Conservation (phyloP, 1,140 invertebrate genomes). For the Lepidotrigona ventralis region DNA sequence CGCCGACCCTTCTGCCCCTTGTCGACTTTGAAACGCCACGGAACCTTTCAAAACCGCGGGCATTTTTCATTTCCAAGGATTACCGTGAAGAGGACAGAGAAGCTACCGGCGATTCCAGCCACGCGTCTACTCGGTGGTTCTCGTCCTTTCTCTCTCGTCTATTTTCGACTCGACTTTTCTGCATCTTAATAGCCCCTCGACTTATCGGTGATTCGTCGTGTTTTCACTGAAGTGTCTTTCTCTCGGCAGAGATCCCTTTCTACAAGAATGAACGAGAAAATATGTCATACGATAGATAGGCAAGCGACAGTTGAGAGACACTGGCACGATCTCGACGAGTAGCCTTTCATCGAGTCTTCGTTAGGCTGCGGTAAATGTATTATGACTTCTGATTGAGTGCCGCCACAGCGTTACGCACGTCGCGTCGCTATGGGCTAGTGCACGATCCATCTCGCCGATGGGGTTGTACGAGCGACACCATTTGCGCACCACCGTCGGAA, state of each 20-base stretch:
- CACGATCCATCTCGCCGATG: background rate
- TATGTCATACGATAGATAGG: background rate
- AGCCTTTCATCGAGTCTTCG: conserved; percentile 68
- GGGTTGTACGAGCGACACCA: conserved; percentile 1
- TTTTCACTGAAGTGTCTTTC: conserved; percentile 2
- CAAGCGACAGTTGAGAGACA: conserved; percentile 38
- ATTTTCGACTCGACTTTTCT: conserved; percentile 54
- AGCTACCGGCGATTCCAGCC: background rate
- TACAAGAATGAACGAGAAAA: too few species aligned
- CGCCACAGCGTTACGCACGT: conserved; percentile 45
- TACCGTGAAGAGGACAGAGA: conserved; percentile 55
- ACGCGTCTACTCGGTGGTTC: background rate
- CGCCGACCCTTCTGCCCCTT: conserved; percentile 15
- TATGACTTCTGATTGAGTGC: conserved; percentile 71
- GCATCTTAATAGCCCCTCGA: background rate
- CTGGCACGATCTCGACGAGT: conserved; percentile 54
- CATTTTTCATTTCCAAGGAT: conserved; percentile 80
- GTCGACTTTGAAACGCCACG: conserved; percentile 51
- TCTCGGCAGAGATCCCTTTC: background rate
- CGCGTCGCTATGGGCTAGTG: conserved; percentile 17
- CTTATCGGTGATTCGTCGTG: background rate
- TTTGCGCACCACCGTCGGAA: conserved; percentile 3
- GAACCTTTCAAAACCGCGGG: conserved; percentile 62
- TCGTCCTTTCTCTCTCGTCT: conserved; percentile 40
- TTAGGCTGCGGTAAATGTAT: conserved; percentile 68